Evolutionary conservation across 2,113 vertebrate genomes (phyloP), one percentile per base, ranked within the genome.

Genomic region (Aplodontia rufa): DNA sequence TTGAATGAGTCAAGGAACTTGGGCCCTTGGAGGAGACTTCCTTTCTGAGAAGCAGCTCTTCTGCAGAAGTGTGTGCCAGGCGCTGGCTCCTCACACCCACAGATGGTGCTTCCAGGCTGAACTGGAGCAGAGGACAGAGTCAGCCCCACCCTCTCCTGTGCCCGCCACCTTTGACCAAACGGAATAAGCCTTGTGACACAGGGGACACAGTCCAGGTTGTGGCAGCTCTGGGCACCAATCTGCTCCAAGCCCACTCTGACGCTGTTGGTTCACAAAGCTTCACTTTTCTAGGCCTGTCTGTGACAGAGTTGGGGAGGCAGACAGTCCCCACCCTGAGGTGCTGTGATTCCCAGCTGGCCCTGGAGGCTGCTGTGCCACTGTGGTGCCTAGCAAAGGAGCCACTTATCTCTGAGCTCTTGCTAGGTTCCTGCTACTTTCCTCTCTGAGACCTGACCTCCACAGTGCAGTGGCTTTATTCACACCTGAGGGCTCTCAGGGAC

Each of bases 121-220:
- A n/a, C 58, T 16, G 10, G 32, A n/a, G 42, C 71, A 45, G 37
- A 32, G n/a, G 47, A 16, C 4, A n/a, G 16, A 16, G 32, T 4
- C 53, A 68, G 35, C 19, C 7, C 40, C 26, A 8, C 3, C 8
- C 24, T 5, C 10, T 32, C 32, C 24, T 1, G 19, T 0, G 51
- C 6, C 51, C 74, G 14, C 53, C 14, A 2, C 1, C 58, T 10
- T 5, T 8, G 17, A 19, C 47, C 58, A 40, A 30, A 35, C 20
- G 5, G 14, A 32, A 19, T 42, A 20, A 1, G 6, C 30, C 0
- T 0, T 32, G 49, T 20, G 71, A n/a, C 0, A 0, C 12, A 0
- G 4, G 2, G 28, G 62, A 32, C 22, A 4, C 11, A 0, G 6
- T 6, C 42, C 22, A 30, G 35, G 22, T 3, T 20, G 26, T 4